Evolutionary conservation across 2,113 vertebrate species (phyloP).

Genomic region (Carassius carassius): DNA sequence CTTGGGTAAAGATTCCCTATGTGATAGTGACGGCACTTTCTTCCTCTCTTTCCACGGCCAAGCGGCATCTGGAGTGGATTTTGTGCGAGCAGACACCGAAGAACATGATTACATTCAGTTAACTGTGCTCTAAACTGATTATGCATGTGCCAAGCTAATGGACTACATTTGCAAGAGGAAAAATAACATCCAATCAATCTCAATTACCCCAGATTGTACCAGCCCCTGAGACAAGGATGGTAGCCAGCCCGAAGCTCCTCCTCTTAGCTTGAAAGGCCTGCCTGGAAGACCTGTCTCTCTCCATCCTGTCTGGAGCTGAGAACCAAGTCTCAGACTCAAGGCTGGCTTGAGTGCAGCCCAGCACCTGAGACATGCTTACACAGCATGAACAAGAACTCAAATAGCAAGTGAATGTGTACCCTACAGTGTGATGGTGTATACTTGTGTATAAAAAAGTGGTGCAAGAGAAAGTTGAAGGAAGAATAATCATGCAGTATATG

Average conservation of each 20-base stretch:
- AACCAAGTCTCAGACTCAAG: constrained; percentile 18
- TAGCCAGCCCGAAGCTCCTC: constrained; percentile 76
- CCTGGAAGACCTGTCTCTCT: constrained; percentile 72
- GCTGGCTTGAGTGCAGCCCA: constrained; percentile 46
- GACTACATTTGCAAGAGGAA: constrained; percentile 99
- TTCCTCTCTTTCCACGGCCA: constrained; percentile 76
- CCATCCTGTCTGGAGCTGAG: constrained; percentile 64
- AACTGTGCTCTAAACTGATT: constrained; percentile 99
- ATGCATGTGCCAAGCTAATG: constrained; percentile 99
- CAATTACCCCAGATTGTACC: constrained; percentile 95
- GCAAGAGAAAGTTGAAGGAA: background rate
- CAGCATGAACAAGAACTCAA: constrained; percentile 30
- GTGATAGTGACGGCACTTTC: constrained; percentile 83
- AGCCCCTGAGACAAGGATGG: constrained; percentile 87
- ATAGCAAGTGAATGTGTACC: background rate
- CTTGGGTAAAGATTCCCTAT: constrained; percentile 77
- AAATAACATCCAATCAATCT: constrained; percentile 99
- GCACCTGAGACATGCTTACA: constrained; percentile 37
- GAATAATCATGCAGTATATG: background rate
- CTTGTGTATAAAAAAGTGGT: background rate
- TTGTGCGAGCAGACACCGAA: constrained; percentile 97
- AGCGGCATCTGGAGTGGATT: constrained; percentile 95
- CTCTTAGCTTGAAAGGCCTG: constrained; percentile 70
- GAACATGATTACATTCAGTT: constrained; percentile 99
- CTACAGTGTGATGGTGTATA: background rate